Base-by-base conservation (phyloP, 2,888 invertebrate genomes). In the Plutella xylostella region DNA sequence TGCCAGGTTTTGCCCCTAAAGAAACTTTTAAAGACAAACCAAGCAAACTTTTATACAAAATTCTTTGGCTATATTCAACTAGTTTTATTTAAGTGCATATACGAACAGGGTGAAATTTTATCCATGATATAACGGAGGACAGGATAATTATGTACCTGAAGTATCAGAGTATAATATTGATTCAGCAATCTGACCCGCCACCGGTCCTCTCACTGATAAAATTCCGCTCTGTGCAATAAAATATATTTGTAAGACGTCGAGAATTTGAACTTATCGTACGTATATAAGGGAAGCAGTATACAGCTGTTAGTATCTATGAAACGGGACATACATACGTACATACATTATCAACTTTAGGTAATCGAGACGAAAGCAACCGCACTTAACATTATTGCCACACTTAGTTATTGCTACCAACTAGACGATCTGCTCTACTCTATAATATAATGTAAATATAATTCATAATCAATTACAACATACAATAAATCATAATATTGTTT, bases 391-490 rank as follows among this genome's bases (percentile, higher is more conserved):
- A 82, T 82, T 83, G 80, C 82, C 79, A 30, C 42, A 14, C 67
- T 79, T 76, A 80, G 72, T 70, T 65, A n/a, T n/a, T n/a, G n/a
- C n/a, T n/a, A n/a, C n/a, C n/a, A n/a, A n/a, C n/a, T n/a, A n/a
- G n/a, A 72, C 60, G 64, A 70, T 78, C 66, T 57, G 66, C 52
- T 68, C 76, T 78, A 78, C 72, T 63, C 72, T 66, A 68, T 66
- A 65, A 31, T 30, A 43, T 67, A 66, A 50, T 72, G 70, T 75
- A 74, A 73, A 76, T 75, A 78, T 77, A 68, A 66, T 75, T 69
- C 73, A 68, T 76, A 67, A 67, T 74, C 70, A 72, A 67, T 73
- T 72, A 80, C 79, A 79, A 82, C 79, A 79, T 80, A 66, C 65
- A 75, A 75, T 76, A 74, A 73, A 80, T 74, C 60, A 63, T 70